Base-by-base conservation (phyloP, 2,888 invertebrate genomes). In the Deilephila elpenor region DNA sequence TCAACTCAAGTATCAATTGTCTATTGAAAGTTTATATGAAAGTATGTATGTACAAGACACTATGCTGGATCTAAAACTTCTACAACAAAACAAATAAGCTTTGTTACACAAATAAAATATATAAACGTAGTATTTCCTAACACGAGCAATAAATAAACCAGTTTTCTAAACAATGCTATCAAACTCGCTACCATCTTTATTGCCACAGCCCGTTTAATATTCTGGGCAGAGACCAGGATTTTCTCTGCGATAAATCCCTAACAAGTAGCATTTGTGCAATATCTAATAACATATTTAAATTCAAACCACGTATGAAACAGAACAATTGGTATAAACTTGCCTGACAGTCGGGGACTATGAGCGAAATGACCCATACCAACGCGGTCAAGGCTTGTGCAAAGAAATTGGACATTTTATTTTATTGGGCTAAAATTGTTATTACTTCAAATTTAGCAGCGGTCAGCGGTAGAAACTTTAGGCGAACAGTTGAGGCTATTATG, bases 231-330 rank as follows among this genome's bases (percentile, higher is more conserved):
- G 37, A 67, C 67, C 20, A 67, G 67, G 51, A 67, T 67, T 51
- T 67, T 67, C 67, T 67, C 51, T 51, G 17, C 67, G 51, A 67
- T 67, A 44, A 67, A n/a, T 51, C 20, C 20, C 25, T 51, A 67
- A 67, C 67, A 67, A 67, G 51, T 67, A 67, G 51, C 67, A 51
- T n/a, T 67, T 67, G 44, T 25, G 19, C 34, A 62, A 62, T 62
- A 19, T n/a, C n/a, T 62, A 62, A 62, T 62, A 37, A n/a, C n/a
- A n/a, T 20, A 25, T 67, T 67, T 44, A 25, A 44, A 67, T 67
- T 67, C 67, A 25, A 51, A 67, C 51, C 67, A 25, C 51, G 67
- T 25, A 44, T 67, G 7, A 67, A 51, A 20, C 51, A 64, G 67
- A 51, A 56, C 56, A 56, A 56, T 56, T n/a, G 19, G n/a, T n/a